Evolutionary conservation across 2,797 vertebrate genomes (phyloP), one percentile per base, ranked within the genome.

Genomic region (Smutsia gigantea): DNA sequence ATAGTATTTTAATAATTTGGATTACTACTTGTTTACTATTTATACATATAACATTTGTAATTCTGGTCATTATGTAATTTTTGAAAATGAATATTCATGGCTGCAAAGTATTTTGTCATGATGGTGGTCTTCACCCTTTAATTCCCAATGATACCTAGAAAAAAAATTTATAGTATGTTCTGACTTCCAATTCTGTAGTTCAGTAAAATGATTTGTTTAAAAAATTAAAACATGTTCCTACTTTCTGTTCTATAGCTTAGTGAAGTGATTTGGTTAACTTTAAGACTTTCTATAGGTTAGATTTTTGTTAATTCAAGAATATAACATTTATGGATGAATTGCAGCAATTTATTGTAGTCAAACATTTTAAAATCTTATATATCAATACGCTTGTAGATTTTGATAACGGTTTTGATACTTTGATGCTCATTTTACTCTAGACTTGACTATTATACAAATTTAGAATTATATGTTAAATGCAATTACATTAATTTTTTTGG

Each of bases 51-150:
- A 66, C 14, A 71, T 78, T 74, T 94, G 57, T 81, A 75, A 63
- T 94, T 93, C 23, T 84, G 31, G 79, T 86, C n/a, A 55, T 88
- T 92, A 79, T 78, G 49, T 88, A 61, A 64, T 75, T 92, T 95
- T 90, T 90, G 72, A 87, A 87, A 96, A 89, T 66, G n/a, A 89
- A 34, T 39, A 51, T 12, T 77, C n/a, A 78, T 93, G 84, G n/a
- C 46, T 82, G 19, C 51, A 72, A 25, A 77, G 13, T 94, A 37
- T 84, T 97, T 97, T 89, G 59, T 68, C 11, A 39, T 87, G 55
- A 79, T 81, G 37, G 25, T 95, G 57, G 29, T 92, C 87, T 71
- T 87, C 2, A 93, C 55, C 34, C 39, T 87, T 15, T 84, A 25
- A 59, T 75, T 93, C 53, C 31, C 53, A 71, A 3, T 64, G 87